Evolutionary conservation across 2,113 vertebrate species (phyloP).

Genomic region (Alligator sinensis): DNA sequence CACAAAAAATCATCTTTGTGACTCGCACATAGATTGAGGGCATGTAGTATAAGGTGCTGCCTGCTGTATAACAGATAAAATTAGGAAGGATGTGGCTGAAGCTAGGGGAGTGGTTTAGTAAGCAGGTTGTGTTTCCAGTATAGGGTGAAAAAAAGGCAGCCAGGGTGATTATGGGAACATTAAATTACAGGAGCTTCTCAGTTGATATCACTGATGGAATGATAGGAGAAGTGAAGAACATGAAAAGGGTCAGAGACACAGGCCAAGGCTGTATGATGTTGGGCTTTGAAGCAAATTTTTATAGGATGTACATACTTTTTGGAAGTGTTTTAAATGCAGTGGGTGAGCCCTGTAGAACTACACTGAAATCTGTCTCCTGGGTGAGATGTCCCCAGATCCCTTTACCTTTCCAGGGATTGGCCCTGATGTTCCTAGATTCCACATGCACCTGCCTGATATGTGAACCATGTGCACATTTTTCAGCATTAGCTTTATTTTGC

Average conservation of each 20-base stretch:
- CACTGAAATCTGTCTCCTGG: background rate
- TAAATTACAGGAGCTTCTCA: accelerated
- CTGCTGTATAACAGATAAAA: background rate
- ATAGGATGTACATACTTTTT: background rate
- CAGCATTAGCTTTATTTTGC: conserved; percentile 1
- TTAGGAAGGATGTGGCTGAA: background rate
- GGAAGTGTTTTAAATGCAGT: background rate
- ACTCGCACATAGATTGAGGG: accelerated
- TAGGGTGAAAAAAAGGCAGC: background rate
- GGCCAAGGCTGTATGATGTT: background rate
- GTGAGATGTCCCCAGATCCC: background rate
- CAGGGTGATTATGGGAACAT: background rate
- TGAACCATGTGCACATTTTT: background rate
- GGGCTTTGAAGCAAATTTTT: background rate
- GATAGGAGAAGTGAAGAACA: background rate
- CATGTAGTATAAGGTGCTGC: background rate
- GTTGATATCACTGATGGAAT: background rate
- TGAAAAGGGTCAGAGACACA: background rate
- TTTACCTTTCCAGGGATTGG: background rate
- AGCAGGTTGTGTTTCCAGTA: background rate
- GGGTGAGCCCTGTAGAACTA: background rate
- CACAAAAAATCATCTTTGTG: background rate
- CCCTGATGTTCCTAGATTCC: background rate
- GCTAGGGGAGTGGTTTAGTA: background rate
- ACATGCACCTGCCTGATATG: background rate